Evolutionary conservation across 2,888 invertebrate genomes (phyloP).

Genomic region (Tetragonisca angustula): DNA sequence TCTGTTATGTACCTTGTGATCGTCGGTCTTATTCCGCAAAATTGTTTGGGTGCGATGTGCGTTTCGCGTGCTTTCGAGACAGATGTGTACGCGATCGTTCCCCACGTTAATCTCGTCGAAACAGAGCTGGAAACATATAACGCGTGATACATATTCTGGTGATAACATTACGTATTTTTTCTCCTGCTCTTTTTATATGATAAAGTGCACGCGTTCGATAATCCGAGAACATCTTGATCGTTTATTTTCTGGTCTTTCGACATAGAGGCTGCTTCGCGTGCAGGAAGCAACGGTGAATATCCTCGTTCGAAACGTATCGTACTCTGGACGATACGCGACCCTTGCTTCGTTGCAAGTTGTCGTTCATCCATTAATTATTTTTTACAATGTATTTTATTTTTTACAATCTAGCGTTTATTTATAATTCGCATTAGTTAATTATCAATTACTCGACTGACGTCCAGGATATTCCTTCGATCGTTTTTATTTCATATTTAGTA

Average conservation of each 20-base stretch:
- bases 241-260: slow-evolving; percentile 9
- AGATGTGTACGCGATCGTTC: not conserved
- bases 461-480: slow-evolving; percentile 3
- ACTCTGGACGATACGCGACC: slow-evolving; percentile 2
- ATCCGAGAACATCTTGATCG: slow-evolving; percentile 5
- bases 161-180: not conserved
- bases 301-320: slow-evolving; percentile 23
- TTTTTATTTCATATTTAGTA: slow-evolving; percentile 23
- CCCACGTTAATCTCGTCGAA: slow-evolving; percentile 1
- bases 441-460: slow-evolving; percentile 22
- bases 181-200: not conserved
- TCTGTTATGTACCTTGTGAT: not conserved
- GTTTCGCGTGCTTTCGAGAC: slow-evolving; percentile 7
- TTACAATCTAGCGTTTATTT: slow-evolving; percentile 49
- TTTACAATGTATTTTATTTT: slow-evolving; percentile 19
- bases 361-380: not conserved
- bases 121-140: not conserved
- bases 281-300: slow-evolving; percentile 6
- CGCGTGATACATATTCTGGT: not conserved
- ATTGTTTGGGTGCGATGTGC: slow-evolving; percentile 12
- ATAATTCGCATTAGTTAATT: slow-evolving; percentile 49
- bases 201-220: not conserved
- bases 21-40: not conserved
- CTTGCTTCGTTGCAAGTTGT: not conserved
- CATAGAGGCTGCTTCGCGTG: not conserved